Base-by-base conservation (phyloP, 2,888 invertebrate species). In the Hymenopus coronatus region DNA sequence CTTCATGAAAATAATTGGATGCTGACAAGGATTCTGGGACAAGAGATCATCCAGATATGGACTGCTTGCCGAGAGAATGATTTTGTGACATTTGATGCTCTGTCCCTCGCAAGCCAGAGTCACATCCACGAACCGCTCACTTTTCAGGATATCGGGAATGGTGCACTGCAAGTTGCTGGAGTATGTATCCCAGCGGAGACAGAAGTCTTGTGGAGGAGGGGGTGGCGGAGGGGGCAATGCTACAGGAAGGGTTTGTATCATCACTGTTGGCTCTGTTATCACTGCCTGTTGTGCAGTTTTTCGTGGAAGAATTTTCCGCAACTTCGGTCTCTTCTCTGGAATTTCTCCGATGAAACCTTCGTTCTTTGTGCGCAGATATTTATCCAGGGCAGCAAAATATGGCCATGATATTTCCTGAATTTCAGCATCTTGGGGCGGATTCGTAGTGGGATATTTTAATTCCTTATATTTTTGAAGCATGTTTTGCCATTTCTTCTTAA, bases 91-190 rank as follows among this genome's bases (percentile, higher is more conserved):
- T 91, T 97, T 96, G 91, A 97, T 94, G 93, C 97, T 97, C 82
- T 96, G 95, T 0, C 97, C 97, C 93, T 98, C 98, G 92, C 97
- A 98, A 4, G 98, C 97, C 88, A 98, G 93, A 0, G 98, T 98
- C 87, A 98, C 98, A 93, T 98, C 98, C 0, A 98, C 97, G 92
- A 98, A 97, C 92, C 96, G 96, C 92, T 97, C 97, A n/a, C 96
- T 95, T 28, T 96, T 95, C 14, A 97, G 94, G 27, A 97, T 94
- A 20, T 96, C 96, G 0, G 97, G 96, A 92, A 97, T 97, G 90
- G 96, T 96, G 91, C 96, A 96, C 92, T 96, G 96, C 93, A 97
- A 94, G 92, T 97, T 97, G 83, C 96, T 96, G 92, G 97, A 97
- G 93, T 97, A 97, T 91, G 96, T 97, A 93, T 97, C 97, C 97